These are phyloP conservation scores for Genyomyrus donnyi DNA, from an alignment of 2,113 vertebrate species.

Conservation along the genomic window DNA sequence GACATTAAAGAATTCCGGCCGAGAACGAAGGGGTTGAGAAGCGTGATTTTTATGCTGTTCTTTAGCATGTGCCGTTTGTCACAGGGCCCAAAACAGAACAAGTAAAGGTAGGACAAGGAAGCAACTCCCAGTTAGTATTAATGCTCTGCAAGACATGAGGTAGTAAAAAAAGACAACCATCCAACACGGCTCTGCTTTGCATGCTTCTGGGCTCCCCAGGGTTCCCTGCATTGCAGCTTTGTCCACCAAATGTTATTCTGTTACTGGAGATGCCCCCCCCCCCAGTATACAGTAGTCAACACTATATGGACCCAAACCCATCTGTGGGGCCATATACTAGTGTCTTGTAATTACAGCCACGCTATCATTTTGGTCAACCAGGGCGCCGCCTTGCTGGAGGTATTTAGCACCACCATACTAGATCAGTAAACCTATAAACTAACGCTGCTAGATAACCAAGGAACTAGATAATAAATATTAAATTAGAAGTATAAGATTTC, in stretches of 20 bases:
- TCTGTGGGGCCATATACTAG: not conserved
- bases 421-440: not conserved
- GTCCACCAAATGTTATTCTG: not conserved
- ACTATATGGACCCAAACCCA: not conserved
- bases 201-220: slow-evolving; percentile 25
- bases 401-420: not conserved
- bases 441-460: not conserved
- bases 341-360: not conserved
- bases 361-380: not conserved
- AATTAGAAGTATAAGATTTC: not conserved
- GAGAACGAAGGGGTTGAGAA: not conserved
- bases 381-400: not conserved
- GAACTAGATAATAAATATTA: not conserved
- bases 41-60: not conserved
- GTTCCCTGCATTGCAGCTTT: not conserved
- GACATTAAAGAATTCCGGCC: slow-evolving; percentile 17
- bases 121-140: slow-evolving; percentile 39
- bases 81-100: slow-evolving; percentile 13
- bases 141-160: slow-evolving; percentile 27
- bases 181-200: slow-evolving; percentile 25
- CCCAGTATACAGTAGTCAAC: not conserved
- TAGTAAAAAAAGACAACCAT: slow-evolving; percentile 30
- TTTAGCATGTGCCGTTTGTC: slow-evolving; percentile 4
- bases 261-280: not conserved
- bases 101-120: slow-evolving; percentile 9